A percentile compares a stretch with the other conserved stretches of the same genome.
Conservation (phyloP, 2,113 vertebrate genomes). For the Amazona vittata region DNA sequence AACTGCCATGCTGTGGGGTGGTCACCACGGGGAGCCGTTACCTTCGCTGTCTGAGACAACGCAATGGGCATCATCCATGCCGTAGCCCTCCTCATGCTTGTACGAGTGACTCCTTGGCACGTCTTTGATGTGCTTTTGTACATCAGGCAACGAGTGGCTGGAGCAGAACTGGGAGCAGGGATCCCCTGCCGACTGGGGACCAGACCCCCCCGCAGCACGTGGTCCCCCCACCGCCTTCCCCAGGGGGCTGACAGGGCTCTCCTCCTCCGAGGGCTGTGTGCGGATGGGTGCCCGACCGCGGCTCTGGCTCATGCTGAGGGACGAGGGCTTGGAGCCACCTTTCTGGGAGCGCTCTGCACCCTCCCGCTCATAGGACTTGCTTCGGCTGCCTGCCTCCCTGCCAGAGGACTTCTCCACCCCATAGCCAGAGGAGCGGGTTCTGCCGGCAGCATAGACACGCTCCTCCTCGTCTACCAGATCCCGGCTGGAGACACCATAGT, state of each 20-base stretch:
- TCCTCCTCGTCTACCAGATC: conserved; percentile 91
- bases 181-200: conserved; percentile 79
- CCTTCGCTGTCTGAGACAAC: conserved; percentile 99
- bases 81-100: conserved; percentile 95
- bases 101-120: conserved; percentile 92
- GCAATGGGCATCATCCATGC: conserved; percentile 96
- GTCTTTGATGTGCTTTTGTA: conserved; percentile 95
- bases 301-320: conserved; percentile 79
- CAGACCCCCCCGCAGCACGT: conserved; percentile 76
- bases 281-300: conserved; percentile 88
- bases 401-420: conserved; percentile 89
- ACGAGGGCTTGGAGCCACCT: conserved; percentile 78
- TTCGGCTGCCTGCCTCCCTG: conserved; percentile 83
- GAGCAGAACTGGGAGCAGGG: conserved; percentile 94
- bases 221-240: conserved; percentile 87
- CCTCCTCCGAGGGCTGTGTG: conserved; percentile 93
- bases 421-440: conserved; percentile 88
- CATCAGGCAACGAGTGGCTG: conserved; percentile 98
- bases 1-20: conserved; percentile 70
- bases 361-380: conserved; percentile 94
- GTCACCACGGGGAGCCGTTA: conserved; percentile 90
- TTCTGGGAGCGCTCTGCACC: conserved; percentile 87
- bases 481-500: conserved; percentile 85
- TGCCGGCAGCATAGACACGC: conserved; percentile 82
- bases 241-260: conserved; percentile 92